Conservation (phyloP, 2,888 invertebrate genomes). For the Dermolepida albohirtum region DNA sequence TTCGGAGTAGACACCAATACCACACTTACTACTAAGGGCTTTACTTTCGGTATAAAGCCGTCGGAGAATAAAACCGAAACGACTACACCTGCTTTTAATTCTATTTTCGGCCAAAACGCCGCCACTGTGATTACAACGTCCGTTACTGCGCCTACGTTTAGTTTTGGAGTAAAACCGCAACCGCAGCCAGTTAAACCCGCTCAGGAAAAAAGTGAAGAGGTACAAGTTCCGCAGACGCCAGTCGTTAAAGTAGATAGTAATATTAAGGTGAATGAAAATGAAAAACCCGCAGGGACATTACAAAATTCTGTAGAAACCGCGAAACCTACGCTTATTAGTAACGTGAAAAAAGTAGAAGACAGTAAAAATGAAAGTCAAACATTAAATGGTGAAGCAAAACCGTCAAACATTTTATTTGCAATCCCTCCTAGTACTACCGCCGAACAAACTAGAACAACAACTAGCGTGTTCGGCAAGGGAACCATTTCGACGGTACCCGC, state of each 20-base stretch:
- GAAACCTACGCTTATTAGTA: neutral
- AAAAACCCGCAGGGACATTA: neutral
- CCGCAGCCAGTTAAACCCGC: neutral
- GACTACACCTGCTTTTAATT: neutral
- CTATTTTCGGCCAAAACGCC: conserved; percentile 33
- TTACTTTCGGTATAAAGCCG: conserved; percentile 48
- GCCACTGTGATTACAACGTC: conserved; percentile 15
- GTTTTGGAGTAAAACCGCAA: conserved; percentile 36
- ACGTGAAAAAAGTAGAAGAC: conserved; percentile 4
- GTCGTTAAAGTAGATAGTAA: neutral
- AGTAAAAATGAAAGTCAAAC: neutral
- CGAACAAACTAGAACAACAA: neutral
- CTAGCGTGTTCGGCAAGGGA: conserved; percentile 7
- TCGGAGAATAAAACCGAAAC: conserved; percentile 39
- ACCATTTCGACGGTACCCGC: neutral
- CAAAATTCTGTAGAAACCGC: neutral
- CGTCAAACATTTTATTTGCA: neutral
- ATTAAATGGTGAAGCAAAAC: conserved; percentile 15
- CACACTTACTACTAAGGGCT: conserved; percentile 26
- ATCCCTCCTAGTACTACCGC: neutral
- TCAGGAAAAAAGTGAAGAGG: conserved; percentile 27
- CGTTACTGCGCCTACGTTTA: conserved; percentile 11
- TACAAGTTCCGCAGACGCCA: neutral
- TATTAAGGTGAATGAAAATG: neutral
- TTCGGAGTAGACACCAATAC: conserved; percentile 63